phyloP scores from a whole-genome alignment of 2,888 invertebrate genomes.

The Yponomeuta sedellus region DNA sequence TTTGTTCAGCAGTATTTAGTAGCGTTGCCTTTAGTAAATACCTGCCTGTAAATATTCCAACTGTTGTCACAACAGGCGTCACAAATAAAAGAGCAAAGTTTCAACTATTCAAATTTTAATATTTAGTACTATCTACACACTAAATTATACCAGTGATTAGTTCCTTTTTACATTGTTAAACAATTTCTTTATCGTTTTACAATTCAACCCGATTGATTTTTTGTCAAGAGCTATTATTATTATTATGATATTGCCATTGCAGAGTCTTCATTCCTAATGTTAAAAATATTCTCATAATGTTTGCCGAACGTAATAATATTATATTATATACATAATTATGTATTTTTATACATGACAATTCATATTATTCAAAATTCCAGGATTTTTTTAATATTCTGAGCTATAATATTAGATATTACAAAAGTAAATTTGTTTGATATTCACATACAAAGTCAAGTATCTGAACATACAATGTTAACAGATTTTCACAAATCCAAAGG shows the following conservation, averaged over 20 bases:
- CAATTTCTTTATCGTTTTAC: not conserved
- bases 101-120: slow-evolving; percentile 16
- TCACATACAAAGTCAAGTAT: slow-evolving; percentile 6
- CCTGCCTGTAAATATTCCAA: not conserved
- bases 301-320: slow-evolving; percentile 54
- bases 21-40: not conserved
- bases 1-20: not conserved
- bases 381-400: slow-evolving; percentile 26
- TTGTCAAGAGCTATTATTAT: not conserved
- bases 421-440: slow-evolving; percentile 10
- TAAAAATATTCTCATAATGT: slow-evolving; percentile 51
- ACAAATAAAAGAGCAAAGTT: slow-evolving; percentile 21
- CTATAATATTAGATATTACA: not conserved
- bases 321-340: not conserved
- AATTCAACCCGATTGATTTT: not conserved
- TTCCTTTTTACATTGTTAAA: slow-evolving; percentile 5
- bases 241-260: slow-evolving; percentile 40
- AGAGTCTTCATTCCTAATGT: slow-evolving; percentile 46
- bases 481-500: slow-evolving; percentile 18
- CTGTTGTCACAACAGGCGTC: slow-evolving; percentile 24
- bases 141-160: slow-evolving; percentile 19
- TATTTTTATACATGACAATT: slow-evolving; percentile 28
- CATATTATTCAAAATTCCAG: slow-evolving; percentile 59
- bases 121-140: slow-evolving; percentile 3
- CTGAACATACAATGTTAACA: slow-evolving; percentile 15